Evolutionary conservation across 2,113 vertebrate species (phyloP).

Genomic region (Triplophysa tibetana): DNA sequence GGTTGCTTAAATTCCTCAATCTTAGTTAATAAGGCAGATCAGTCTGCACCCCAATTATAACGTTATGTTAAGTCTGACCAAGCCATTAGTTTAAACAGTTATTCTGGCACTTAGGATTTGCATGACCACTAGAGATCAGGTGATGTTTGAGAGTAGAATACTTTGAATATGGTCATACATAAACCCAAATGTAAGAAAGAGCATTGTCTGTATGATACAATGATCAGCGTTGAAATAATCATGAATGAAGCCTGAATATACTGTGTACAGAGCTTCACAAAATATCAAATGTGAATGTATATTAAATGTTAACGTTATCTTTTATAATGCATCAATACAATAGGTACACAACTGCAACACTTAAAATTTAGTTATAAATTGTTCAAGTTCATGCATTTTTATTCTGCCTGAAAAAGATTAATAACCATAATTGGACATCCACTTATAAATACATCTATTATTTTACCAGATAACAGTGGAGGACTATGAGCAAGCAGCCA

Average conservation of each 20-base stretch:
- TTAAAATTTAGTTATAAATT: not conserved
- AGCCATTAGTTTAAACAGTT: no score
- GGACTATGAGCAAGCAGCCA: conserved; percentile 91
- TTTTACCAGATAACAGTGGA: conserved; percentile 88
- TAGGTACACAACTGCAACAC: not conserved
- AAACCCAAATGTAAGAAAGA: not conserved
- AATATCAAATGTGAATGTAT: not conserved
- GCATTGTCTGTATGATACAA: not conserved
- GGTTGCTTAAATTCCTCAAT: not conserved
- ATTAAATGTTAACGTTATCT: no score
- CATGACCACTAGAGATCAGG: not conserved
- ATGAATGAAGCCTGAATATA: not conserved
- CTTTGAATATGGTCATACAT: not conserved
- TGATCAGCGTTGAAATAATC: not conserved
- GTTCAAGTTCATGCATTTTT: not conserved
- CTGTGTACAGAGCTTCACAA: not conserved
- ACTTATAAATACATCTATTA: not conserved
- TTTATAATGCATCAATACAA: not conserved
- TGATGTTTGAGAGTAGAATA: not conserved
- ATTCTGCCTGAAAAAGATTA: not conserved
- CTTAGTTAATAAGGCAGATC: not conserved
- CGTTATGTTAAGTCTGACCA: no score
- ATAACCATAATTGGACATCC: not conserved
- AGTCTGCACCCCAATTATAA: not conserved
- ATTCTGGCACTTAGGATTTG: not conserved